Percentiles rank a stretch among this genome's conserved stretches.
These are phyloP conservation scores for Hylaea fasciaria DNA, from an alignment of 2,888 invertebrate species.

Conservation along the genomic window DNA sequence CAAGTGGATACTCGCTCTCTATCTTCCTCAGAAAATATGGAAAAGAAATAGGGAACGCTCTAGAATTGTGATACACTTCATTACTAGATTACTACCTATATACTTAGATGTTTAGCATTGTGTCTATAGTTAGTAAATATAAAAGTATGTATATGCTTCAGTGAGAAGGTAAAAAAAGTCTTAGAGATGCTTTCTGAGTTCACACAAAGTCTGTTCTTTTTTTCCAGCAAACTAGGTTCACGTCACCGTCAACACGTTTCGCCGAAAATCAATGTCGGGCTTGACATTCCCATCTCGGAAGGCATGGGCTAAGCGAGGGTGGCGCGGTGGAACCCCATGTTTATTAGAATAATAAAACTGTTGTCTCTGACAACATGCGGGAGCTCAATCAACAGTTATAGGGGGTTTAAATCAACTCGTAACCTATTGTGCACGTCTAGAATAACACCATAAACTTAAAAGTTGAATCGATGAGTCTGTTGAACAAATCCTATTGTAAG, in stretches of 20 bases:
- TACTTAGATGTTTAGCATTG: too few species aligned
- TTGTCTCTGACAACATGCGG: constrained; percentile 59
- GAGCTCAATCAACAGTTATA: constrained; percentile 35
- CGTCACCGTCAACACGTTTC: constrained; percentile 23
- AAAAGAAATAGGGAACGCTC: too few species aligned
- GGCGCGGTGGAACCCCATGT: constrained; percentile 59
- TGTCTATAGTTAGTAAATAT: too few species aligned
- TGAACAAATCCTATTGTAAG: not conserved
- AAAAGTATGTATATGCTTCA: too few species aligned
- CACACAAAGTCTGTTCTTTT: too few species aligned
- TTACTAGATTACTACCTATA: too few species aligned
- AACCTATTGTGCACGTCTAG: constrained; percentile 12
- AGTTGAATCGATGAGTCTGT: not conserved
- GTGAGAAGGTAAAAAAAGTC: too few species aligned
- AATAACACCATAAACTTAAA: constrained; percentile 10
- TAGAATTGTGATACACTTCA: too few species aligned
- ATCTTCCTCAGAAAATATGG: too few species aligned
- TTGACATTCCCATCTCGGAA: constrained; percentile 56
- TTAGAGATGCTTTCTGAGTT: too few species aligned
- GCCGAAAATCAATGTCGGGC: constrained; percentile 59
- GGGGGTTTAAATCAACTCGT: constrained; percentile 20
- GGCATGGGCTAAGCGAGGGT: constrained; percentile 57
- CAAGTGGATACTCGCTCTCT: too few species aligned
- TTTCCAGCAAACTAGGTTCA: not conserved
- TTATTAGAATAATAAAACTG: constrained; percentile 69